Base-by-base conservation (phyloP, 2,113 vertebrate species). In the Proterorhinus semilunaris region DNA sequence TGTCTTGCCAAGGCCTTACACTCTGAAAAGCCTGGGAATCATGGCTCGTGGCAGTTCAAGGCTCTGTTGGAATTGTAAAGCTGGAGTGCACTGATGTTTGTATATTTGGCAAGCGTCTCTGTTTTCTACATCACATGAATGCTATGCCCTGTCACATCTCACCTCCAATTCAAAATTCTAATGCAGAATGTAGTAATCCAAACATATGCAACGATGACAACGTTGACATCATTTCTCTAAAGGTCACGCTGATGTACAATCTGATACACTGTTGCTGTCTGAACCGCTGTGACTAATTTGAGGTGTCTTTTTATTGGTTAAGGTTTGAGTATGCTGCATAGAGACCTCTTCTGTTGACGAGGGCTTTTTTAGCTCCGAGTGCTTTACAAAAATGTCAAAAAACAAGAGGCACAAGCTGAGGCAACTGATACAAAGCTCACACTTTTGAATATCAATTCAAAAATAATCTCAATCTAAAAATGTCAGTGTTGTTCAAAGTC, bases 191-290 rank as follows among this genome's bases (percentile, higher is more conserved):
- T 84, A 86, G 81, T 55, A 66, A 63, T 74, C 57, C 53, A 77
- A 71, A 16, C 43, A 84, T 84, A 86, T 80, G 85, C 80, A 86
- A 79, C 68, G 12, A 83, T 72, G 83, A 66, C 74, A 68, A 68
- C 70, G 69, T 83, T 61, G 58, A 54, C 74, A 62, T 72, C 63
- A 51, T 68, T 72, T 55, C 70, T 79, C 72, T 71, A 62, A 74
- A 68, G 72, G 70, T 80, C 82, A 77, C 86, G 87, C 81, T 81
- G 85, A 82, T 79, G 86, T 86, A 89, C 87, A 87, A 89, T 87
- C 83, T 76, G 45, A 79, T 80, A 78, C 52, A n/a, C 10, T 11
- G 62, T 68, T 71, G 63, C 64, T 46, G 10, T 83, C 82, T 76
- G 57, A n/a, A 70, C 83, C 74, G 63, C n/a, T 79, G 68, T 74